phyloP scores from a whole-genome alignment of 2,888 invertebrate species.

The Autographa pulchrina region DNA sequence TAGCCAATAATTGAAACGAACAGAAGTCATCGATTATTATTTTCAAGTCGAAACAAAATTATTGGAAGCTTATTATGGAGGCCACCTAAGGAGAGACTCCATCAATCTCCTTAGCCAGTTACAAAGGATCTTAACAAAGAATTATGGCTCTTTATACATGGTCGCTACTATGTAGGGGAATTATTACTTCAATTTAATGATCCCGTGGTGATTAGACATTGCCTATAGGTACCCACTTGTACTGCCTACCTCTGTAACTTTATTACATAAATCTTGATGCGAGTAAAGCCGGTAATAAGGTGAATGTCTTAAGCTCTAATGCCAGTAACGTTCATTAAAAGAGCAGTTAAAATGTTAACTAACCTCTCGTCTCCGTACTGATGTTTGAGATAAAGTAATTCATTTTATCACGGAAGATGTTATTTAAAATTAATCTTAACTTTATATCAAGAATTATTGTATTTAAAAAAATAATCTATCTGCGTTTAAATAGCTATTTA shows the following conservation, averaged over 20 bases:
- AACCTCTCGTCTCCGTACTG: constrained; percentile 54
- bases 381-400: constrained; percentile 52
- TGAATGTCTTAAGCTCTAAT: constrained; percentile 73
- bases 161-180: constrained; percentile 85
- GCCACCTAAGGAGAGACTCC: constrained; percentile 85
- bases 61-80: constrained; percentile 82
- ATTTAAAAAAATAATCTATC: neutral
- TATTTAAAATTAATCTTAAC: constrained; percentile 8
- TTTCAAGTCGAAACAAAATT: constrained; percentile 69
- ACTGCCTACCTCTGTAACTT: constrained; percentile 73
- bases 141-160: constrained; percentile 83
- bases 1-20: constrained; percentile 64
- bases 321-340: constrained; percentile 71
- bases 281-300: constrained; percentile 65
- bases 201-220: constrained; percentile 84
- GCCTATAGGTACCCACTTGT: constrained; percentile 64
- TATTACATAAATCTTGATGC: constrained; percentile 82
- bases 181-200: constrained; percentile 87
- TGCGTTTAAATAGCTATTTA: neutral
- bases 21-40: constrained; percentile 72
- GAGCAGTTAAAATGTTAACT: constrained; percentile 68
- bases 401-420: constrained; percentile 23
- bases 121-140: constrained; percentile 85
- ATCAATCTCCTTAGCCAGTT: constrained; percentile 83
- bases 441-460: neutral